Evolutionary conservation across 2,113 vertebrate species (phyloP).

Genomic region (Dromas ardeola): DNA sequence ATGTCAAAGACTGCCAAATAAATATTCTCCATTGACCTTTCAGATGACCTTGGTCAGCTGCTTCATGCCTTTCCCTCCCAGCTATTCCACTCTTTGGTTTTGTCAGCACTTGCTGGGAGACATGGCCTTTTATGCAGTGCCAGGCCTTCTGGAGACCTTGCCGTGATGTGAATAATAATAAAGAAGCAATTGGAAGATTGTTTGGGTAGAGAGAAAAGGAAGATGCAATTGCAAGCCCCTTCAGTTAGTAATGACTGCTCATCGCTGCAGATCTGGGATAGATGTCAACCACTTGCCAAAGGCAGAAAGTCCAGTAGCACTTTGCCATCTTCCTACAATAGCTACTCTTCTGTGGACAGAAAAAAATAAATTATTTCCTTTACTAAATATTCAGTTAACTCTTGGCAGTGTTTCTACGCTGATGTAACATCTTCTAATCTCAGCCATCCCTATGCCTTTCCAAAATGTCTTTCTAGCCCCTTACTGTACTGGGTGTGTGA

Average conservation of each 20-base stretch:
- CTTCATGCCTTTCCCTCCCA: not conserved
- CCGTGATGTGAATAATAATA: not conserved
- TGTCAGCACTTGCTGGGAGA: not conserved
- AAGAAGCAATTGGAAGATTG: not conserved
- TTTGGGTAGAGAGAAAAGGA: not conserved
- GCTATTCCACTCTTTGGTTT: not conserved
- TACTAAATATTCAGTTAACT: not conserved
- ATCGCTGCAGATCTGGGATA: not conserved
- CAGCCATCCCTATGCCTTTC: not conserved
- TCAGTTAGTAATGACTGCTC: not conserved
- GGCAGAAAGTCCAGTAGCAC: not conserved
- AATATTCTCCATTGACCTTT: not conserved
- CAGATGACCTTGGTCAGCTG: not conserved
- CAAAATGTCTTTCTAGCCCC: not conserved
- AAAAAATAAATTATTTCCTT: not conserved
- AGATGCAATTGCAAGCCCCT: not conserved
- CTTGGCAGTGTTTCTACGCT: not conserved
- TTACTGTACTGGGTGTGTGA: not conserved
- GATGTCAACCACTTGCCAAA: not conserved
- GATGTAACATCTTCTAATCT: not conserved
- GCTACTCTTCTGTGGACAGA: not conserved
- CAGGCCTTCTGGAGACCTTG: not conserved
- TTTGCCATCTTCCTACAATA: not conserved
- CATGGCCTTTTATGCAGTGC: not conserved
- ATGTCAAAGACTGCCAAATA: not conserved